A percentile compares a stretch with the other conserved stretches of the same genome.
phyloP scores from a whole-genome alignment of 92 coral and sea anemone genomes.

The Heteractis magnifica region DNA sequence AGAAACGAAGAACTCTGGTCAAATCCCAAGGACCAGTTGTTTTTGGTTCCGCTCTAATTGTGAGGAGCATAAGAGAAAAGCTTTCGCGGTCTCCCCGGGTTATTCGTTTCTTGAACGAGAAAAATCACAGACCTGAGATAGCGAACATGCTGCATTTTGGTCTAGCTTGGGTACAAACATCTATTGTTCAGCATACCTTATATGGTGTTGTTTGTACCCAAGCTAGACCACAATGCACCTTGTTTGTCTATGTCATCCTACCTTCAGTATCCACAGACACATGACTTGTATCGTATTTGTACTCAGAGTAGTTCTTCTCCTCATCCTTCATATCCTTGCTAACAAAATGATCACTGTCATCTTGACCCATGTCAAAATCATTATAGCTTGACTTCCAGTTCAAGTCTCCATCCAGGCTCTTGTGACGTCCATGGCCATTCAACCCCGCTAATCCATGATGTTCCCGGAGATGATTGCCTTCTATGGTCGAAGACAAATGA shows the following conservation, averaged over 20 bases:
- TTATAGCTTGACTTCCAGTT: constrained; percentile 29
- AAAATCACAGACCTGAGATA: no score
- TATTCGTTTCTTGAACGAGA: no score
- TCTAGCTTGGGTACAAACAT: no score
- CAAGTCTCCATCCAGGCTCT: background rate
- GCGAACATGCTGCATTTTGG: no score
- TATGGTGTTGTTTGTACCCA: no score
- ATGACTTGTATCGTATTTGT: constrained; percentile 62
- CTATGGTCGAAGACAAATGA: background rate
- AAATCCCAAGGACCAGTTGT: no score
- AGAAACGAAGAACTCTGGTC: no score
- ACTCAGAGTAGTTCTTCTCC: constrained; percentile 59
- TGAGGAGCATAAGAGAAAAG: no score
- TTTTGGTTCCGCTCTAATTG: no score
- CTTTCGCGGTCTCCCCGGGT: no score
- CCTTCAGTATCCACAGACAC: constrained; percentile 52
- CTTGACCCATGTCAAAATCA: constrained; percentile 16
- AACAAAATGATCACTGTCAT: constrained; percentile 1
- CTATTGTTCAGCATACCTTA: no score
- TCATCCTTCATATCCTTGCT: constrained; percentile 37
- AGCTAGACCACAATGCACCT: no score
- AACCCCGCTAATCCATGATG: background rate
- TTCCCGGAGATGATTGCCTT: constrained; percentile 21
- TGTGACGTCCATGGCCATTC: background rate
- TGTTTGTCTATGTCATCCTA: background rate